Evolutionary conservation across 1,140 invertebrate genomes (phyloP).

Genomic region (Tenebrio molitor): DNA sequence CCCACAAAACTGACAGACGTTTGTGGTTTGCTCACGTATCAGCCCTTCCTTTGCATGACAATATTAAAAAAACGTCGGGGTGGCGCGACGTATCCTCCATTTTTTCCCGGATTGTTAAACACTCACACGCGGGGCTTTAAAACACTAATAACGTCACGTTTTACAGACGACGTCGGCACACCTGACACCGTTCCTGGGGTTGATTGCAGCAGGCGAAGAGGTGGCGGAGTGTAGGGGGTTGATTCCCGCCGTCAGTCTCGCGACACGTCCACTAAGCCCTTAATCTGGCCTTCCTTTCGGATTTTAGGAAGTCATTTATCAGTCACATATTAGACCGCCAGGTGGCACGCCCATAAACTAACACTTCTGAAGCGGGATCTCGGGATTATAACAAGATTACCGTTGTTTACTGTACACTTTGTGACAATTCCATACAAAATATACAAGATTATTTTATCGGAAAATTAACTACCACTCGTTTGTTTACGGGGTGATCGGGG

Average conservation of each 20-base stretch:
- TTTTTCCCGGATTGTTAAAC: slow-evolving; percentile 35
- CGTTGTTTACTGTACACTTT: slow-evolving; percentile 46
- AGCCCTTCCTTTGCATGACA: background rate
- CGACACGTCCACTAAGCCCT: slow-evolving; percentile 70
- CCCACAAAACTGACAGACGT: too few relatives aligned
- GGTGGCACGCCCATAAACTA: slow-evolving; percentile 65
- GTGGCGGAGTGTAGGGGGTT: slow-evolving; percentile 29
- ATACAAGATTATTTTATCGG: slow-evolving; percentile 43
- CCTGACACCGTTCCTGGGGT: slow-evolving; percentile 53
- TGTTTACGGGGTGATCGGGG: slow-evolving; percentile 1
- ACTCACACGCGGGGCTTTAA: slow-evolving; percentile 37
- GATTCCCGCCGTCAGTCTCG: slow-evolving; percentile 43
- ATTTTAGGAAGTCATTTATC: slow-evolving; percentile 77
- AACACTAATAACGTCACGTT: slow-evolving; percentile 59
- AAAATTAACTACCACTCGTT: slow-evolving; percentile 32
- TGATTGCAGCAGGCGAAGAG: slow-evolving; percentile 27
- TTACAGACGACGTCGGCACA: slow-evolving; percentile 51
- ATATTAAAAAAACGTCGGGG: slow-evolving; percentile 1
- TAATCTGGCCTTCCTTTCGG: slow-evolving; percentile 76
- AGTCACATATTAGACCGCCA: slow-evolving; percentile 65
- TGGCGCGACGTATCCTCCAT: slow-evolving; percentile 12
- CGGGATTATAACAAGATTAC: slow-evolving; percentile 57
- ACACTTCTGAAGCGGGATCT: slow-evolving; percentile 66
- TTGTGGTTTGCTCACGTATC: background rate
- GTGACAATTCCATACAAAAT: slow-evolving; percentile 47